These are phyloP conservation scores for Bos javanicus DNA, from an alignment of 2,113 vertebrate genomes.

Conservation along the genomic window DNA sequence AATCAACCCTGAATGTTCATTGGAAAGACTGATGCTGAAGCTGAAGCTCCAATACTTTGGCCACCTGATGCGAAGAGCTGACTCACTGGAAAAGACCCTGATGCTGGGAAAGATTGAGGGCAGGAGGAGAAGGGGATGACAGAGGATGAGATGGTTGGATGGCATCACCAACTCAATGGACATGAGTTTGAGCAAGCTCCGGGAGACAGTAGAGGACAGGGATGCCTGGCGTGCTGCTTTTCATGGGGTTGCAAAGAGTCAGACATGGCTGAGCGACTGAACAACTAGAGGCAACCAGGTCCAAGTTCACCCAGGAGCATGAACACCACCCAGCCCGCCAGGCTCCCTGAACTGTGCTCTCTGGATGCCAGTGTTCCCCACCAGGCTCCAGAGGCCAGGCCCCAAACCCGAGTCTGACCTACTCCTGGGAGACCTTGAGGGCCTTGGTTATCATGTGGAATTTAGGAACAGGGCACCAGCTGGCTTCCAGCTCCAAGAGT, in stretches of 20 bases:
- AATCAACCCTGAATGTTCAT: neutral
- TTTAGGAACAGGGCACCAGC: neutral
- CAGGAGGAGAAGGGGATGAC: neutral
- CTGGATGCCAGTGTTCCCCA: fast-evolving
- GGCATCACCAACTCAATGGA: neutral
- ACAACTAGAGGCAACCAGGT: neutral
- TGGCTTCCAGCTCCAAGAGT: fast-evolving
- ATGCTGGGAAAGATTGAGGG: neutral
- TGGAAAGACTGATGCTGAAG: neutral
- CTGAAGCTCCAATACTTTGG: neutral
- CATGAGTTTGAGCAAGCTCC: fast-evolving
- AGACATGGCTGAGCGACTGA: neutral
- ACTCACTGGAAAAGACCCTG: neutral
- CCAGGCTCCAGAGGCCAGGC: fast-evolving
- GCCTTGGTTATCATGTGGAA: fast-evolving
- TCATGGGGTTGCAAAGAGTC: neutral
- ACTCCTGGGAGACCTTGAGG: neutral
- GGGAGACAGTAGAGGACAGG: fast-evolving
- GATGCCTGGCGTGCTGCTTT: fast-evolving
- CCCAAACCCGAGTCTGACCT: neutral
- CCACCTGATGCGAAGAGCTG: neutral
- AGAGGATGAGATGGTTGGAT: neutral
- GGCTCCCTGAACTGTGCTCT: fast-evolving
- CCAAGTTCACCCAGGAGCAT: neutral
- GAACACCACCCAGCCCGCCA: fast-evolving